Conservation (phyloP, 35 echinoderm and acorn worm species). For the Ophioderma brevispina region DNA sequence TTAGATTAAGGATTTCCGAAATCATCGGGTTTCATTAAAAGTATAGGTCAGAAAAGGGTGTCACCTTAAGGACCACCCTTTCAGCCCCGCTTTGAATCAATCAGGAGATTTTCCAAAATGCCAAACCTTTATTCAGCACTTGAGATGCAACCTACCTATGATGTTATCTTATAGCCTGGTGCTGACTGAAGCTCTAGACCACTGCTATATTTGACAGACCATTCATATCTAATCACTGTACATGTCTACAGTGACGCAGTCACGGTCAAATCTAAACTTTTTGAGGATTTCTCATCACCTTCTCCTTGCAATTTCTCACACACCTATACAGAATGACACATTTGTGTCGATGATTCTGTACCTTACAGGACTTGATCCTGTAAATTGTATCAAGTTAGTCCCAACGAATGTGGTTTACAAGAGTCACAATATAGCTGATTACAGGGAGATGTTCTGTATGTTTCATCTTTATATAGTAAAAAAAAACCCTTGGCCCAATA, state of each 20-base stretch:
- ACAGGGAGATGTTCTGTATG: background rate
- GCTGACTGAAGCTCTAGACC: background rate
- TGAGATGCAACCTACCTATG: too few relatives aligned
- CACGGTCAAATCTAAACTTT: conserved; percentile 18
- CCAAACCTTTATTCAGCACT: too few relatives aligned
- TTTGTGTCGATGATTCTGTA: background rate
- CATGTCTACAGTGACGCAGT: conserved; percentile 33
- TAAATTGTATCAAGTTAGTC: background rate
- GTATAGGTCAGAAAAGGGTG: too few relatives aligned
- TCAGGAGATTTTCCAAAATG: too few relatives aligned
- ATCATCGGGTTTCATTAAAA: too few relatives aligned
- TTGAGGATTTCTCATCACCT: conserved; percentile 39
- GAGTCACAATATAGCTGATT: background rate
- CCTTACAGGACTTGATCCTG: background rate
- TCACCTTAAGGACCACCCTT: too few relatives aligned
- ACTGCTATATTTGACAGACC: background rate
- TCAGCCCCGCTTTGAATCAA: too few relatives aligned
- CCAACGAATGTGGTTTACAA: too few relatives aligned
- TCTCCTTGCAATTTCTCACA: conserved; percentile 38
- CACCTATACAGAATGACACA: conserved; percentile 9
- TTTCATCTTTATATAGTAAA: background rate
- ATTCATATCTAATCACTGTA: conserved; percentile 9
- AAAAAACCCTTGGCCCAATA: background rate
- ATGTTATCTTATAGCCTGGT: background rate
- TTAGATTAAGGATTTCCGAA: too few relatives aligned